Evolutionary conservation across 2,797 vertebrate genomes (phyloP).

Genomic region (Lerista edwardsae): DNA sequence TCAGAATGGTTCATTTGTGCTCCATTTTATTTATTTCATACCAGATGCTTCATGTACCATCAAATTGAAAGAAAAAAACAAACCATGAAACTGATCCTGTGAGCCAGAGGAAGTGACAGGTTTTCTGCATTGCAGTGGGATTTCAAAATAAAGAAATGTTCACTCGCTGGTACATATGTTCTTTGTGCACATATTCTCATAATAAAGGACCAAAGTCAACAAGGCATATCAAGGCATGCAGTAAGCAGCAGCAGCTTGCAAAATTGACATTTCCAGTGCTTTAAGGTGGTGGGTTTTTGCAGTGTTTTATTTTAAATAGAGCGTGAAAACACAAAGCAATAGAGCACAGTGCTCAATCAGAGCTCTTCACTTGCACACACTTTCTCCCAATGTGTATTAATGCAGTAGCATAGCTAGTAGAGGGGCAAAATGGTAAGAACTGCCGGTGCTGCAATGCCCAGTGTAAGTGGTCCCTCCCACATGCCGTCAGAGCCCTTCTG

Average conservation of each 20-base stretch:
- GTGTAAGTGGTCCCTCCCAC: no score
- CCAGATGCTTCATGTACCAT: neutral
- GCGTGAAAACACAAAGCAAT: conserved; percentile 14
- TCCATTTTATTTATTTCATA: neutral
- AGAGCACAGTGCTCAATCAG: neutral
- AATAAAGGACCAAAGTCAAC: conserved; percentile 13
- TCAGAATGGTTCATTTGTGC: neutral
- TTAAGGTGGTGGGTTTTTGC: conserved; percentile 9
- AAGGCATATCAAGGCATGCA: neutral
- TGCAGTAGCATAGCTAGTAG: no score
- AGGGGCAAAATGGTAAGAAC: no score
- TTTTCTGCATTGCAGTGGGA: neutral
- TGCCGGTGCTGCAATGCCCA: no score
- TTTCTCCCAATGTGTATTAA: conserved; percentile 27
- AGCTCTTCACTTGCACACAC: conserved; percentile 18
- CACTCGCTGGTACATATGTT: conserved; percentile 2
- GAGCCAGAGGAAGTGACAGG: neutral
- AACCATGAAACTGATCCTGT: neutral
- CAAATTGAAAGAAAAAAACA: neutral
- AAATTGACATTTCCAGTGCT: conserved; percentile 21
- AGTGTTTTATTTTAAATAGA: conserved; percentile 12
- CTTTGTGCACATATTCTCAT: neutral
- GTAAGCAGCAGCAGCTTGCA: neutral
- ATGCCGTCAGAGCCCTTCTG: no score
- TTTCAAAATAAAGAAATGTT: neutral